Base-by-base conservation (phyloP, 37 sponge, comb jelly and placozoan species). In the Petrosia ficiformis region DNA sequence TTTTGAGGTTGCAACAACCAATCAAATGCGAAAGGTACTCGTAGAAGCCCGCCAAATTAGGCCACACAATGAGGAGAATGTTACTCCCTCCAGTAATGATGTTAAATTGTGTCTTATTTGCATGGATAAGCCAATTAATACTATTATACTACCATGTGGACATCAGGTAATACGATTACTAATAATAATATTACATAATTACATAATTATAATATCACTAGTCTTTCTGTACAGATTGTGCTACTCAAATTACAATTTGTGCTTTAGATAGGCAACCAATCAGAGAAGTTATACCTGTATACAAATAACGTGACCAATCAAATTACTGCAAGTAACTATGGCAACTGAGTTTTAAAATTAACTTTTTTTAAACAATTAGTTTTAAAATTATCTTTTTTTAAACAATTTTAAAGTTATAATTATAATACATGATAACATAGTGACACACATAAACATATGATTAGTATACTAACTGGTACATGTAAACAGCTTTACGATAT, bases 101-200 rank as follows among this genome's bases (percentile, higher is more conserved):
- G 75, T 39, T 28, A 41, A 39, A 28, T 60, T 54, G 32, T 92
- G 94, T 56, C 76, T 76, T 54, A 81, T 93, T 19, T 93, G 94
- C 34, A 77, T 74, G 72, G 89, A 84, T 65, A 88, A 67, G 37
- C 42, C 71, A 30, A 85, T 93, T 44, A 80, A 93, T 52, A 84
- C 89, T 34, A 81, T 89, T 34, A 63, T 93, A 1, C 80, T 88
- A 32, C 94, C 94, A 19, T 93, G 94, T 69, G 83, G 81, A n/a
- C 94, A 93, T 48, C 79, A 93, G 82, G 94, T 93, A 63, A 29
- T n/a, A n/a, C n/a, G n/a, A n/a, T n/a, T n/a, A n/a, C 71, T 28
- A 85, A 89, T 44, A 80, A 93, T 52, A 84, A 85, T 34, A 81
- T 89, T 34, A 63, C 89, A 1, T 77, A 85, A 32, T 90, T 90